A percentile compares a stretch with the other conserved stretches of the same genome.
Conservation (phyloP, 2,113 vertebrate genomes). For the Cardinalis cardinalis region DNA sequence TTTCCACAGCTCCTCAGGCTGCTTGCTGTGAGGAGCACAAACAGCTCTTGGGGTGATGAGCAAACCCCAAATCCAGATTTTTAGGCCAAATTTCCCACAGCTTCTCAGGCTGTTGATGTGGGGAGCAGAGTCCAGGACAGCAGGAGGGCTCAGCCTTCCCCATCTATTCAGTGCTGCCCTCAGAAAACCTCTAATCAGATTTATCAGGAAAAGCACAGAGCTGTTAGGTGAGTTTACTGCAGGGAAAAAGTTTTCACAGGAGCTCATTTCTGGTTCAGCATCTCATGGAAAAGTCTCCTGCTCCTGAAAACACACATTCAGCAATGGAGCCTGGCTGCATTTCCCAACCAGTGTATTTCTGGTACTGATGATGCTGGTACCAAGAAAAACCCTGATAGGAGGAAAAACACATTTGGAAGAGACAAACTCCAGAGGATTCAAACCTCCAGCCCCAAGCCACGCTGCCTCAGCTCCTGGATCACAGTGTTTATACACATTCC, state of each 20-base stretch:
- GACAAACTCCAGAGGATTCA: not conserved
- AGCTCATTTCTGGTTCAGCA: not conserved
- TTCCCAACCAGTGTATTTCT: not conserved
- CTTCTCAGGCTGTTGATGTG: not conserved
- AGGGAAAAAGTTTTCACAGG: not conserved
- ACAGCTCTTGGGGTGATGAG: not conserved
- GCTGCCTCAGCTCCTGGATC: not conserved
- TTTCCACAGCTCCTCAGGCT: not conserved
- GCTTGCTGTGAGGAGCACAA: not conserved
- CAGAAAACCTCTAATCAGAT: not conserved
- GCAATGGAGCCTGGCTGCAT: fast-evolving
- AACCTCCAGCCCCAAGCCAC: not conserved
- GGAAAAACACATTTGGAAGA: not conserved
- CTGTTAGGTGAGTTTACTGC: not conserved
- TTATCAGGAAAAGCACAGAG: not conserved
- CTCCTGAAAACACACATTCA: not conserved
- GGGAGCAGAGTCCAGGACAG: not conserved
- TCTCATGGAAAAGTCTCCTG: not conserved
- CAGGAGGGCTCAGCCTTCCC: not conserved
- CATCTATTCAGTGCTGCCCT: not conserved
- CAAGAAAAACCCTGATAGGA: not conserved
- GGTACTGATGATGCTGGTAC: not conserved
- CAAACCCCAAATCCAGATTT: not conserved
- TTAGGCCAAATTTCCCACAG: not conserved
- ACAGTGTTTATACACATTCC: not conserved